These are phyloP conservation scores for Cecidostiba fungosa DNA, from an alignment of 2,888 invertebrate genomes.

Conservation along the genomic window DNA sequence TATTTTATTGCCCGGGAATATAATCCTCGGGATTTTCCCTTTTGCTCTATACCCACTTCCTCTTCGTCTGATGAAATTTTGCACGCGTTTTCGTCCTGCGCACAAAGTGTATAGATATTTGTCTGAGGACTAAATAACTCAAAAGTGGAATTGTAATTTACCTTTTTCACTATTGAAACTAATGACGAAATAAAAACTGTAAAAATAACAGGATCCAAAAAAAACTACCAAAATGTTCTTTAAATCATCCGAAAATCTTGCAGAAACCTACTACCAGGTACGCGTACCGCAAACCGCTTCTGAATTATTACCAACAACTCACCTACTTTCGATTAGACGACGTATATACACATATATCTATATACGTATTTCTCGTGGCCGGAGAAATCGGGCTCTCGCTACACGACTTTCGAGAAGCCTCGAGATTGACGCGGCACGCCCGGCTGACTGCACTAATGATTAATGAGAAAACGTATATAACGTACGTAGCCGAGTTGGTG, in stretches of 20 bases:
- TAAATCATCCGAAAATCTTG: background rate
- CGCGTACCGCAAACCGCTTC: background rate
- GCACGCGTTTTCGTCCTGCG: background rate
- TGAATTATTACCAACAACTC: conserved; percentile 22
- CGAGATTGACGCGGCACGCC: conserved; percentile 32
- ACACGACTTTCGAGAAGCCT: background rate
- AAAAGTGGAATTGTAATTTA: conserved; percentile 28
- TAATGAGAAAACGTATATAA: conserved; percentile 45
- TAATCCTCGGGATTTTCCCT: conserved; percentile 1
- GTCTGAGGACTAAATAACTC: conserved; percentile 30
- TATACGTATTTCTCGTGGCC: background rate
- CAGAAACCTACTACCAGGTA: background rate
- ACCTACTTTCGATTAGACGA: conserved; percentile 6
- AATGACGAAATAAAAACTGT: too few species aligned
- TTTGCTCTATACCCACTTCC: background rate
- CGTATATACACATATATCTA: background rate
- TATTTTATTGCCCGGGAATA: conserved; percentile 62
- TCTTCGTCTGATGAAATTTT: conserved; percentile 18
- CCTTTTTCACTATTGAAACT: background rate
- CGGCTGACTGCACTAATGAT: conserved; percentile 35
- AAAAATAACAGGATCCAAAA: too few species aligned
- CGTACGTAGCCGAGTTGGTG: background rate
- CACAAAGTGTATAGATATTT: background rate
- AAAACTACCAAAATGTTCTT: background rate
- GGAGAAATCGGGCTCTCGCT: conserved; percentile 27